These are phyloP conservation scores for Celastrina argiolus DNA, from an alignment of 2,888 invertebrate species.

Conservation along the genomic window DNA sequence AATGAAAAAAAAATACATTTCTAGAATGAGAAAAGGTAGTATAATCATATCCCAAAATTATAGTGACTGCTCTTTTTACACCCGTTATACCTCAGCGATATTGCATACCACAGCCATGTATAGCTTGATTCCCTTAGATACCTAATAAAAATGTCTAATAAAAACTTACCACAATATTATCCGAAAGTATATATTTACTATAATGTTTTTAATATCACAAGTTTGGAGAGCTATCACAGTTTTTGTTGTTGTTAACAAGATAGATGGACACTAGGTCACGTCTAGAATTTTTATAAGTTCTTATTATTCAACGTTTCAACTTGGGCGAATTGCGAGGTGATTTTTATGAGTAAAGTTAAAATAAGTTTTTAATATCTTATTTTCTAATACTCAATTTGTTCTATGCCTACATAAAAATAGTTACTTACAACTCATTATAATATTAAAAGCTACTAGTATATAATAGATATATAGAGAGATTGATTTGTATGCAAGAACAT, in stretches of 20 bases:
- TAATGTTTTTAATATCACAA: background rate
- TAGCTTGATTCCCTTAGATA: background rate
- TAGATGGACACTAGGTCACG: slow-evolving; percentile 44
- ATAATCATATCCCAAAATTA: too few species aligned
- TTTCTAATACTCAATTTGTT: too few species aligned
- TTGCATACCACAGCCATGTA: too few species aligned
- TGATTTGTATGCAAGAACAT: too few species aligned
- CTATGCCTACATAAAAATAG: too few species aligned
- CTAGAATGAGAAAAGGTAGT: too few species aligned
- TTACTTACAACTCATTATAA: too few species aligned
- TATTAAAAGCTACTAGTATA: too few species aligned
- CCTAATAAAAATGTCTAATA: background rate
- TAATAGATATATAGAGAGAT: too few species aligned
- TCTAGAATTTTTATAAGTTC: slow-evolving; percentile 59
- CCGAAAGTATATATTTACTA: background rate
- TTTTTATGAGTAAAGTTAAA: background rate
- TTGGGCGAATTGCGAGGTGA: slow-evolving; percentile 39
- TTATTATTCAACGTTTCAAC: slow-evolving; percentile 47
- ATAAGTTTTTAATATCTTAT: background rate
- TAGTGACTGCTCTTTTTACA: too few species aligned
- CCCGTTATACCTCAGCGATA: too few species aligned
- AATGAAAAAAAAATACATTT: too few species aligned
- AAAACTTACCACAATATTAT: background rate
- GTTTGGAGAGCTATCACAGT: slow-evolving; percentile 9
- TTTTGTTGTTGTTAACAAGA: slow-evolving; percentile 25